Evolutionary conservation across 2,888 invertebrate genomes (phyloP), one percentile per base, ranked within the genome.

Genomic region (Metalampra italica): DNA sequence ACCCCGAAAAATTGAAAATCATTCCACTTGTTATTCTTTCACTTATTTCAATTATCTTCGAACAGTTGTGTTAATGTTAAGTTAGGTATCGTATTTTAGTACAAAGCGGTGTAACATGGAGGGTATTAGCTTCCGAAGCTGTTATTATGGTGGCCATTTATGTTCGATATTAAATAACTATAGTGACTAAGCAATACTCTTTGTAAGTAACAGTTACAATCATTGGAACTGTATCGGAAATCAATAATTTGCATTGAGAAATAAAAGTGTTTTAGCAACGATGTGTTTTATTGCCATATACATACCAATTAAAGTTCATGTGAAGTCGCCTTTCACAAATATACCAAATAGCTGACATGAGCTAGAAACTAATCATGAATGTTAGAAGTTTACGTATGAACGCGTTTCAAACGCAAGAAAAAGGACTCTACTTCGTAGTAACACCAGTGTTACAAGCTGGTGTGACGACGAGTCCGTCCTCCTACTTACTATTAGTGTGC

Each of bases 11-110:
- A 43, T 52, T 49, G 45, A 50, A 54, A 62, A 68, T 69, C 76
- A 76, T 80, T 79, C 78, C 86, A 88, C 87, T 88, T 73, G 86
- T 86, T 86, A 82, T 77, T 71, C 67, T 82, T 80, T 82, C 86
- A 86, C 87, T 77, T 71, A 51, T 66, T 64, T 50, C 53, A 50
- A 62, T 68, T 69, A 62, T 55, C 14, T 14, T 67, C 66, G 68
- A 54, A 69, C 61, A 50, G 49, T 55, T 62, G 58, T 64, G 66
- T 60, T 72, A 68, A 58, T 11, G 62, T 60, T 73, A 71, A 62
- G 59, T 76, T 77, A 70, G 75, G 62, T 75, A 63, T 63, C 34
- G 64, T 77, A 75, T 72, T 64, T 69, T 75, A 85, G 88, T 88
- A 89, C 88, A 89, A 89, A 88, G 70, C 71, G 77, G 75, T 71